Evolutionary conservation across 2,888 invertebrate genomes (phyloP).

Genomic region (Sisyra nigra): DNA sequence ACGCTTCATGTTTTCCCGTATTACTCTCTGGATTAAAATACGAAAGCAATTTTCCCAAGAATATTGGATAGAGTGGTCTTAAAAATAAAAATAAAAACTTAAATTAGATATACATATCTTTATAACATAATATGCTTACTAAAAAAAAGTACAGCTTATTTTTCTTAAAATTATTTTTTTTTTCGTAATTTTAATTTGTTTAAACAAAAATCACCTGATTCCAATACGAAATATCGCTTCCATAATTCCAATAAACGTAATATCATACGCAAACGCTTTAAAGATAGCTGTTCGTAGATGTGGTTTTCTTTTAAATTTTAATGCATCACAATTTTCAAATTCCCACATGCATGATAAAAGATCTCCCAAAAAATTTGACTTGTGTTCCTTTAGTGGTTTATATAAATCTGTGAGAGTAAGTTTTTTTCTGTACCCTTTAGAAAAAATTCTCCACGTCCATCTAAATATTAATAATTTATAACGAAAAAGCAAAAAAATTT

Average conservation of each 20-base stretch:
- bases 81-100: too few species aligned
- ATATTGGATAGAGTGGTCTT: too few species aligned
- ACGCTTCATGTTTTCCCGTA: neutral
- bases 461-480: constrained; percentile 18
- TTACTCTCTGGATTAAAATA: too few species aligned
- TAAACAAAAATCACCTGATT: constrained; percentile 15
- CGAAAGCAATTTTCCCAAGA: too few species aligned
- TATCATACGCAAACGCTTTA: constrained; percentile 18
- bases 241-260: constrained; percentile 16
- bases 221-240: constrained; percentile 17
- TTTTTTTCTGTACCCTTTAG: constrained; percentile 28
- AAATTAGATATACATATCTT: too few species aligned
- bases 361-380: constrained; percentile 26
- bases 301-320: constrained; percentile 9
- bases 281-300: constrained; percentile 18
- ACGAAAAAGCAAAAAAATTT: too few species aligned
- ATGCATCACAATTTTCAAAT: constrained; percentile 14
- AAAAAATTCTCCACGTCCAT: constrained; percentile 31
- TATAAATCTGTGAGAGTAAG: constrained; percentile 31
- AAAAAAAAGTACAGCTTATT: too few species aligned
- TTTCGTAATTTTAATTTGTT: neutral
- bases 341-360: constrained; percentile 23
- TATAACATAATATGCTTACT: too few species aligned
- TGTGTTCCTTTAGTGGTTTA: constrained; percentile 26
- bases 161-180: too few species aligned